Evolutionary conservation across 2,113 vertebrate species (phyloP).

Genomic region (Martes martes): DNA sequence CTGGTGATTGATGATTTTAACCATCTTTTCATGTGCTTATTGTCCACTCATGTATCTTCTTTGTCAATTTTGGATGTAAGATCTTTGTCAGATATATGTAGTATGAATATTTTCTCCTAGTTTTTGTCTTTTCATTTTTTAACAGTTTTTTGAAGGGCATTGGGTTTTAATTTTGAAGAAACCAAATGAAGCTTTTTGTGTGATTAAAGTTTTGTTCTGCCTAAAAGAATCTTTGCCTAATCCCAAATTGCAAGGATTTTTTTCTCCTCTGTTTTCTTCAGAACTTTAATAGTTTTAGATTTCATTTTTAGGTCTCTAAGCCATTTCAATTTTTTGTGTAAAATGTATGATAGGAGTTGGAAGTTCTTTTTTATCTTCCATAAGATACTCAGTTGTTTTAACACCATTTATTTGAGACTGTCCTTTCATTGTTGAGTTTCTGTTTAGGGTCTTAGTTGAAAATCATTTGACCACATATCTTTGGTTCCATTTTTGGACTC

Average conservation of each 20-base stretch:
- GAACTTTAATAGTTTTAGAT: not conserved
- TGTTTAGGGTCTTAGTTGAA: not conserved
- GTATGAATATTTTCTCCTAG: not conserved
- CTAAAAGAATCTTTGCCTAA: not conserved
- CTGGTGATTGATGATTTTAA: not conserved
- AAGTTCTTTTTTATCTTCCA: not conserved
- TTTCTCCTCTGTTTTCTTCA: not conserved
- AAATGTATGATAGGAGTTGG: not conserved
- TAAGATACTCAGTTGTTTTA: not conserved
- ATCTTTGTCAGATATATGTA: not conserved
- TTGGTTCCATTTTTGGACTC: not conserved
- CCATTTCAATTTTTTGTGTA: not conserved
- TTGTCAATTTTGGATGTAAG: not conserved
- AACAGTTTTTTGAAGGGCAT: not conserved
- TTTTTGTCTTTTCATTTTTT: not conserved
- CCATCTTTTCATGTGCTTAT: not conserved
- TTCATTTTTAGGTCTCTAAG: not conserved
- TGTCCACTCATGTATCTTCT: not conserved
- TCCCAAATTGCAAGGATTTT: not conserved
- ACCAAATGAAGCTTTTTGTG: not conserved
- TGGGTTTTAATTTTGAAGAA: slow-evolving; percentile 11
- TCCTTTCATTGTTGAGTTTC: not conserved
- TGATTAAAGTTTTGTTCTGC: not conserved
- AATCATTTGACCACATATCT: not conserved
- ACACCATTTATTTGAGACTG: not conserved